Percentiles rank a stretch among this genome's conserved stretches.
Evolutionary conservation across 2,888 invertebrate species (phyloP).

Genomic region (Drosophila mulleri): DNA sequence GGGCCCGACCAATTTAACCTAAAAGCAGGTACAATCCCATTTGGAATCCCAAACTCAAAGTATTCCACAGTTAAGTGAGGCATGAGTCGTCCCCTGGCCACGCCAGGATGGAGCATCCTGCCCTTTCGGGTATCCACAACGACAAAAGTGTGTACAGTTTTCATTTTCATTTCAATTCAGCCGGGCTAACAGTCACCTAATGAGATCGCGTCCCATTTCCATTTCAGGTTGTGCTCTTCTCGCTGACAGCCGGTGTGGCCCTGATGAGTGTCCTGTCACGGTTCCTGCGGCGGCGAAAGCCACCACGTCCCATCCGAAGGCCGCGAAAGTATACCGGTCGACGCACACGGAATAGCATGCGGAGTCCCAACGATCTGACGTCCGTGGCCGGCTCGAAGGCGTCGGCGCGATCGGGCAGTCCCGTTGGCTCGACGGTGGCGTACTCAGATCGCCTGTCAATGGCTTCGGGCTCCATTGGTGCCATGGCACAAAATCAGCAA

Average conservation of each 20-base stretch:
- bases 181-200: not conserved
- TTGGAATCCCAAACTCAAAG: not conserved
- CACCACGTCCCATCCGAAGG: conserved; percentile 87
- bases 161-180: not conserved
- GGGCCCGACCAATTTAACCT: conserved; percentile 56
- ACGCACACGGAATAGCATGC: conserved; percentile 87
- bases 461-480: conserved; percentile 89
- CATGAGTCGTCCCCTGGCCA: conserved; percentile 75
- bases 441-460: conserved; percentile 89
- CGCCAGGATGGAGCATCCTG: conserved; percentile 72
- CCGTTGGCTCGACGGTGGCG: conserved; percentile 86
- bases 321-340: conserved; percentile 87
- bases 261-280: conserved; percentile 93
- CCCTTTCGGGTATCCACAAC: conserved; percentile 83
- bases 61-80: conserved; percentile 14
- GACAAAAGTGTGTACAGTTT: conserved; percentile 80
- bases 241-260: conserved; percentile 88
- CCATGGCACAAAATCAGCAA: conserved; percentile 83
- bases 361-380: conserved; percentile 90
- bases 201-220: not conserved
- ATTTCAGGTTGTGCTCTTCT: conserved; percentile 85
- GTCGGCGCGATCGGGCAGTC: conserved; percentile 87
- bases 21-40: conserved; percentile 38
- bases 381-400: conserved; percentile 89
- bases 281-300: conserved; percentile 90